Base-by-base conservation (phyloP, 1,140 invertebrate species). In the Sycophila sp. region DNA sequence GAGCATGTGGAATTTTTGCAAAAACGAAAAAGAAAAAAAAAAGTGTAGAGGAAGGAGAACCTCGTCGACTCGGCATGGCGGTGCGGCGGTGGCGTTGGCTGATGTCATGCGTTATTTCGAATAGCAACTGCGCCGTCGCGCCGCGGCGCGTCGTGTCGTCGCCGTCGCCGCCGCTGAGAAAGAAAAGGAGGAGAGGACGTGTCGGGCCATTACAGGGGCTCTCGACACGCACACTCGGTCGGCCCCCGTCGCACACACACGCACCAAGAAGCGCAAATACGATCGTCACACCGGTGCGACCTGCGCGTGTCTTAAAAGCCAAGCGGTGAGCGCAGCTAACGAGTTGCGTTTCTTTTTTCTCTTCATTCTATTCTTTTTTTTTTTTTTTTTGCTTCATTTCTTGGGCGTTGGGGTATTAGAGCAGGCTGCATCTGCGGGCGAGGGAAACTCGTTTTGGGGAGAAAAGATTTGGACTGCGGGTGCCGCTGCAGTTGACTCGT, bases 201-300 rank as follows among this genome's bases (percentile, higher is more conserved):
- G 47, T 72, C 60, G 47, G 42, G 66, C 71, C 68, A 74, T 68
- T 65, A 72, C 67, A 60, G 64, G 42, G 42, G 42, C n/a, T n/a
- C n/a, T n/a, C n/a, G n/a, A n/a, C n/a, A n/a, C n/a, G n/a, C 19
- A 24, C 7, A 47, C 8, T 17, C 17, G 15, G n/a, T n/a, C 19
- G 64, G 58, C 51, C 36, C 62, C 38, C 30, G 17, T 4, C 30
- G 26, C 59, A 42, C 40, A 36, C 51, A 60, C 71, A 72, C 72
- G 70, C 60, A 72, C 38, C 22, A 40, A 62, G 56, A 30, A 64
- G 40, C 24, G 42, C 56, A 53, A 51, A 64, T 32, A 63, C 63
- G 70, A 68, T 66, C 68, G 40, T 30, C 24, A 63, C 5, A 19
- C 32, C 19, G 7, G 28, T 51, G 17, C 24, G 15, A 36, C 53